Conservation (phyloP, 2,113 vertebrate species). For the Varanus salvator region DNA sequence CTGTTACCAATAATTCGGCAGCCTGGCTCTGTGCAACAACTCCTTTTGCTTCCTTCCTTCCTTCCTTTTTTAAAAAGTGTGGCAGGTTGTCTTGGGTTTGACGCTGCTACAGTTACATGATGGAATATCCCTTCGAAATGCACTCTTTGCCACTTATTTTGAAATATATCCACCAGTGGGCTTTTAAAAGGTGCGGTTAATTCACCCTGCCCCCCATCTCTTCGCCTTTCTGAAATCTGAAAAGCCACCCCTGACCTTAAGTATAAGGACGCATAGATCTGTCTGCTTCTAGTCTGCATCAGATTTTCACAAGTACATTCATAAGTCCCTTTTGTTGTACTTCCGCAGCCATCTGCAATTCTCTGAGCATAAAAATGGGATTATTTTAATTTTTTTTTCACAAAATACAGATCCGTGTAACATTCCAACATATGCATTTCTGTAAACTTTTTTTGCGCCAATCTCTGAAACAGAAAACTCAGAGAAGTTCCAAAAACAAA, state of each 20-base stretch:
- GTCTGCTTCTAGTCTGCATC: too few relatives aligned
- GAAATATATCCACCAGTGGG: not conserved
- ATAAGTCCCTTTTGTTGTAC: too few relatives aligned
- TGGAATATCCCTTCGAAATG: not conserved
- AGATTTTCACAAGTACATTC: too few relatives aligned
- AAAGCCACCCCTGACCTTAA: too few relatives aligned
- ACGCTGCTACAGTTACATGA: not conserved
- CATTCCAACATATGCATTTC: too few relatives aligned
- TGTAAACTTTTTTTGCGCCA: not conserved
- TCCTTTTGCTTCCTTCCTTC: not conserved
- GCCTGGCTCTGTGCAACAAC: not conserved
- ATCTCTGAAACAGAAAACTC: not conserved
- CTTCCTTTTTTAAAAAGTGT: not conserved
- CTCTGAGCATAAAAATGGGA: too few relatives aligned
- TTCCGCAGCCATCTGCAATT: too few relatives aligned
- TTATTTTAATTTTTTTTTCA: too few relatives aligned
- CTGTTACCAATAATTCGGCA: not conserved
- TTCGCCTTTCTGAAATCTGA: not conserved
- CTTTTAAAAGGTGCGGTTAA: not conserved
- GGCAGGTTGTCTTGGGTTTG: not conserved
- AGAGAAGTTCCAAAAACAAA: not conserved
- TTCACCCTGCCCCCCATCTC: not conserved
- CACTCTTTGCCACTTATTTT: not conserved
- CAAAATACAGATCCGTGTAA: too few relatives aligned
- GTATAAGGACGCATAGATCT: too few relatives aligned